These are phyloP conservation scores for Agrochola circellaris DNA, from an alignment of 2,888 invertebrate genomes.

Conservation along the genomic window DNA sequence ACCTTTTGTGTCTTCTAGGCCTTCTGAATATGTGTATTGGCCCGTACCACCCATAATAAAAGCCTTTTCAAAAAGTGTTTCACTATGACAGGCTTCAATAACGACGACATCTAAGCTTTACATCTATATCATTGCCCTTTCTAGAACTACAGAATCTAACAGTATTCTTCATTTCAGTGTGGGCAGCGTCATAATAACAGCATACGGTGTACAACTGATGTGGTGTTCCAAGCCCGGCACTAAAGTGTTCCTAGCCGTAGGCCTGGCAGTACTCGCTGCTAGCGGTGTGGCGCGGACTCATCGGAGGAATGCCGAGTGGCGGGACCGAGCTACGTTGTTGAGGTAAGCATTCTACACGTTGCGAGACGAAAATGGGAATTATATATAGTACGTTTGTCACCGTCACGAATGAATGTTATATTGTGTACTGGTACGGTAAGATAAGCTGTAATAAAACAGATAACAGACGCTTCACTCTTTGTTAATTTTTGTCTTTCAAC, in stretches of 20 bases:
- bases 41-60: background rate
- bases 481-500: background rate
- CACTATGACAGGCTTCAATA: no score
- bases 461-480: background rate
- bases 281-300: slow-evolving; percentile 93
- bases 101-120: no score
- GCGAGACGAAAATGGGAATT: background rate
- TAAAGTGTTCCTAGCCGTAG: slow-evolving; percentile 89
- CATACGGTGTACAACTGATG: slow-evolving; percentile 93
- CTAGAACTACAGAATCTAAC: background rate
- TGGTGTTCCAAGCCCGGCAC: slow-evolving; percentile 91
- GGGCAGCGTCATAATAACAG: slow-evolving; percentile 95
- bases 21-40: background rate
- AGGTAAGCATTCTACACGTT: slow-evolving; percentile 87
- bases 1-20: background rate
- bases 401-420: background rate
- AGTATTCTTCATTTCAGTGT: slow-evolving; percentile 89
- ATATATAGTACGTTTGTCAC: background rate
- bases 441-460: no score
- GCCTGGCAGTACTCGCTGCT: slow-evolving; percentile 91
- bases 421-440: background rate
- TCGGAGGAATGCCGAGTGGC: slow-evolving; percentile 94
- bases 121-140: no score
- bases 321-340: slow-evolving; percentile 93
- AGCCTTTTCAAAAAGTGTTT: no score